Evolutionary conservation across 1,140 invertebrate species (phyloP), one percentile per base, ranked within the genome.

Genomic region (Nephila pilipes): DNA sequence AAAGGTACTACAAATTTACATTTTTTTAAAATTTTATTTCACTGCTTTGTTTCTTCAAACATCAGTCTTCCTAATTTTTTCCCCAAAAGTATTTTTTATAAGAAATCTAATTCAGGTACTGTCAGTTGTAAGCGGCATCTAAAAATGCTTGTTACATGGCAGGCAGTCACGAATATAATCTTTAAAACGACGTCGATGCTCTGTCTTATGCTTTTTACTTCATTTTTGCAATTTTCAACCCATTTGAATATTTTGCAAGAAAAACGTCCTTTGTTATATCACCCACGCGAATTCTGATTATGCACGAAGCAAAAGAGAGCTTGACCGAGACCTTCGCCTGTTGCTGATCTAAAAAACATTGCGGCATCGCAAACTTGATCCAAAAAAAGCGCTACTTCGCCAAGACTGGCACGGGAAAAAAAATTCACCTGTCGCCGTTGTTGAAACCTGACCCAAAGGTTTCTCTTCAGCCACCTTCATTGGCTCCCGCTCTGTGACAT

Each of bases 391-490:
- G 81, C 60, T 87, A 20, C 20, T n/a, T 75, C 63, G 85, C 81
- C 80, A 92, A 92, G 29, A 38, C 75, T 54, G 32, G 46, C 80
- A 29, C 8, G 12, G 63, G 12, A n/a, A 25, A 75, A 69, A 69
- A 85, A 63, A 87, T 60, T 87, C 91, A 93, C 85, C 91, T 87
- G 91, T 93, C 91, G 91, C 79, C 63, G 60, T 58, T 32, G 25
- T 60, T 87, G 91, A 80, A 93, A 93, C 91, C 91, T 87, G 91
- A 93, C 63, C 91, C 91, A 85, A 92, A 92, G 89, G 75, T 79
- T 75, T 75, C 60, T 75, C 87, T 54, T 58, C 25, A 18, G 32
- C 36, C 20, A 18, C 55, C 32, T n/a, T 81, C 29, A 92, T 92
- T 92, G 80, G 90, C 60, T 58, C 38, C 12, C 29, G 32, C 36